phyloP scores from a whole-genome alignment of 2,888 invertebrate genomes.

The Sinelater perroti region DNA sequence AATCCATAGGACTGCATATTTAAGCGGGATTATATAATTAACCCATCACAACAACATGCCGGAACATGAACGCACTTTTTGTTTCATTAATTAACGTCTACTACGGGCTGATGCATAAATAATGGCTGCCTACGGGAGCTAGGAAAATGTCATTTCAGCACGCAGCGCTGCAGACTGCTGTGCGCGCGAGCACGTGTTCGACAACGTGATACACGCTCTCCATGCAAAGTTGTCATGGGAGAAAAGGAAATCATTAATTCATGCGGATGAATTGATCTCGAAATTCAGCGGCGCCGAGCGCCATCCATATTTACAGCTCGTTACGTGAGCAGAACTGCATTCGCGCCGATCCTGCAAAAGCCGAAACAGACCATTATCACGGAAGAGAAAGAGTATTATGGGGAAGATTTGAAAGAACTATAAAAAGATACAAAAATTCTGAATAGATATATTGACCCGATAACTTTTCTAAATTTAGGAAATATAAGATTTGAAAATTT shows the following conservation, averaged over 20 bases:
- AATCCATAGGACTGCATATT: slow-evolving; percentile 29
- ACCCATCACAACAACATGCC: slow-evolving; percentile 34
- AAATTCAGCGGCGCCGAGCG: slow-evolving; percentile 24
- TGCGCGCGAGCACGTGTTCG: slow-evolving; percentile 26
- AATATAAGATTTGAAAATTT: too few relatives aligned
- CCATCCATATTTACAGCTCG: slow-evolving; percentile 34
- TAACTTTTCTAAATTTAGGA: too few relatives aligned
- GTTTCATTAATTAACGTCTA: slow-evolving; percentile 37
- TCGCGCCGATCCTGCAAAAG: too few relatives aligned
- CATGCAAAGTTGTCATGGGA: slow-evolving; percentile 27
- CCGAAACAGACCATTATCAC: too few relatives aligned
- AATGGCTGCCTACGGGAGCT: slow-evolving; percentile 32
- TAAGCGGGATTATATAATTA: slow-evolving; percentile 37
- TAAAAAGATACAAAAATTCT: too few relatives aligned
- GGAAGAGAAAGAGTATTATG: too few relatives aligned
- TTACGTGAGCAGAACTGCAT: too few relatives aligned
- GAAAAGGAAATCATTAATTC: slow-evolving; percentile 33
- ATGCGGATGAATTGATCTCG: slow-evolving; percentile 29
- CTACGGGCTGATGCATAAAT: slow-evolving; percentile 30
- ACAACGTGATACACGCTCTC: slow-evolving; percentile 28
- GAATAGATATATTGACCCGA: too few relatives aligned
- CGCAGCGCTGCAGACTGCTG: slow-evolving; percentile 27
- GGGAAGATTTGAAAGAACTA: too few relatives aligned
- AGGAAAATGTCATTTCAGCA: slow-evolving; percentile 39
- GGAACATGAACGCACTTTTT: slow-evolving; percentile 34